phyloP scores from a whole-genome alignment of 1,140 invertebrate species.

The Penaeus japonicus region DNA sequence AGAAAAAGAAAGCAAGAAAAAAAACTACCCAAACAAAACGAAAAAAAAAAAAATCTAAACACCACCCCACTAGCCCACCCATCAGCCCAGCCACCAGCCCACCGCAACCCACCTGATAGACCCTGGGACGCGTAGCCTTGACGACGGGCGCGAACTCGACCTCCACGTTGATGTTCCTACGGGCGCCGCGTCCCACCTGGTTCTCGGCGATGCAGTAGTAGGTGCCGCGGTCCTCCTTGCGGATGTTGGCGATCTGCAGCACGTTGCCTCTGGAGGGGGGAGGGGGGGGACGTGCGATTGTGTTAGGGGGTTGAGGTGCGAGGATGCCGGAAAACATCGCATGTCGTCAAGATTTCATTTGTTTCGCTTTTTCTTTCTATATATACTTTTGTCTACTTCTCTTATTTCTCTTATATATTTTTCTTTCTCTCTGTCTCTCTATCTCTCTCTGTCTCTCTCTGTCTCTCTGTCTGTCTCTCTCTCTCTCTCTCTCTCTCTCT shows the following conservation, averaged over 20 bases:
- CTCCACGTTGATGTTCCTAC: conserved; percentile 87
- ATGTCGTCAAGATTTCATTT: background rate
- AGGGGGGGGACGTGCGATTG: background rate
- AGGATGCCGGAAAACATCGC: background rate
- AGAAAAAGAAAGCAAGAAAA: too few relatives aligned
- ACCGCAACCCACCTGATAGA: conserved; percentile 44
- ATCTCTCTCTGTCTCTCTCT: background rate
- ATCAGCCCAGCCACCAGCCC: too few relatives aligned
- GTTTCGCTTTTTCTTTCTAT: background rate
- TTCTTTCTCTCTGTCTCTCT: background rate
- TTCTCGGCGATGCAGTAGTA: conserved; percentile 95
- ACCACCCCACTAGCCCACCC: too few relatives aligned
- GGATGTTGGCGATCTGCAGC: conserved; percentile 79
- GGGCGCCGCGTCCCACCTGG: conserved; percentile 81
- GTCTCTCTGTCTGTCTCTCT: background rate
- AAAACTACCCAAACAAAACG: too few relatives aligned
- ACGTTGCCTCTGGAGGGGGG: conserved; percentile 76
- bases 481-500: background rate
- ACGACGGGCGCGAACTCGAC: conserved; percentile 78
- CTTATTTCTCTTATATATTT: background rate
- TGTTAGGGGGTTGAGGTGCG: too few relatives aligned
- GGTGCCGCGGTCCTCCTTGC: conserved; percentile 88
- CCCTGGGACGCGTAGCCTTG: conserved; percentile 70
- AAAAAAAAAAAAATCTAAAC: too few relatives aligned
- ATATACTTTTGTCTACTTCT: too few relatives aligned